Percentiles rank a stretch among this genome's conserved stretches.
These are phyloP conservation scores for Drosophila atripex DNA, from an alignment of 2,888 invertebrate genomes.

Conservation along the genomic window DNA sequence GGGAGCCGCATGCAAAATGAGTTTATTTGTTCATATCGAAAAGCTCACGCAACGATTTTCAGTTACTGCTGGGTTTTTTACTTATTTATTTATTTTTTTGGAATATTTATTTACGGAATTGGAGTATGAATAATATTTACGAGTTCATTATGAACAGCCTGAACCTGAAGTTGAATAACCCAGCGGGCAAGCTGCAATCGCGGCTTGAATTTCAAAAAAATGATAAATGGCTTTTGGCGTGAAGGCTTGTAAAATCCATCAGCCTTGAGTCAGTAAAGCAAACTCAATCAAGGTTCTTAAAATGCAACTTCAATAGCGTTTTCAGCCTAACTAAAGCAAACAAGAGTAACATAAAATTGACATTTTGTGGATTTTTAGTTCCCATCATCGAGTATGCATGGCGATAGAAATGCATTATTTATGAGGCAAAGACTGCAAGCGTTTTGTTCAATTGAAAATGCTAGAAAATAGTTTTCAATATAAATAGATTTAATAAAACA, in stretches of 20 bases:
- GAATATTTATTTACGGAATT: slow-evolving; percentile 37
- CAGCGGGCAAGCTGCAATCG: slow-evolving; percentile 24
- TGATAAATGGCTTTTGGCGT: slow-evolving; percentile 26
- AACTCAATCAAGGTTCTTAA: slow-evolving; percentile 41
- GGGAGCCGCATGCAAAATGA: slow-evolving; percentile 33
- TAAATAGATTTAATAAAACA: not conserved
- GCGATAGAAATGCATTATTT: slow-evolving; percentile 56
- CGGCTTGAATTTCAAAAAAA: slow-evolving; percentile 21
- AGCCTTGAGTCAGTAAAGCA: slow-evolving; percentile 25
- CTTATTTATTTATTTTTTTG: not conserved
- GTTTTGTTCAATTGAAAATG: not conserved
- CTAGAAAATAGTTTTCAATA: not conserved
- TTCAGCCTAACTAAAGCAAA: slow-evolving; percentile 1
- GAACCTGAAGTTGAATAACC: slow-evolving; percentile 41
- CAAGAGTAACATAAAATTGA: slow-evolving; percentile 5
- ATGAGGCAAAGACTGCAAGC: slow-evolving; percentile 31
- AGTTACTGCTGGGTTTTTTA: not conserved
- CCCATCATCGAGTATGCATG: slow-evolving; percentile 37
- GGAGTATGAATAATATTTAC: slow-evolving; percentile 46
- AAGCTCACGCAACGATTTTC: slow-evolving; percentile 25
- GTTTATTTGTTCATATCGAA: slow-evolving; percentile 41
- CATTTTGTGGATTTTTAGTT: slow-evolving; percentile 17
- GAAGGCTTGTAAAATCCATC: slow-evolving; percentile 20
- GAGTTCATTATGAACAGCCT: slow-evolving; percentile 36
- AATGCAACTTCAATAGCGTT: slow-evolving; percentile 24